phyloP scores from a whole-genome alignment of 2,888 invertebrate genomes.

The Slavum lentiscoides region DNA sequence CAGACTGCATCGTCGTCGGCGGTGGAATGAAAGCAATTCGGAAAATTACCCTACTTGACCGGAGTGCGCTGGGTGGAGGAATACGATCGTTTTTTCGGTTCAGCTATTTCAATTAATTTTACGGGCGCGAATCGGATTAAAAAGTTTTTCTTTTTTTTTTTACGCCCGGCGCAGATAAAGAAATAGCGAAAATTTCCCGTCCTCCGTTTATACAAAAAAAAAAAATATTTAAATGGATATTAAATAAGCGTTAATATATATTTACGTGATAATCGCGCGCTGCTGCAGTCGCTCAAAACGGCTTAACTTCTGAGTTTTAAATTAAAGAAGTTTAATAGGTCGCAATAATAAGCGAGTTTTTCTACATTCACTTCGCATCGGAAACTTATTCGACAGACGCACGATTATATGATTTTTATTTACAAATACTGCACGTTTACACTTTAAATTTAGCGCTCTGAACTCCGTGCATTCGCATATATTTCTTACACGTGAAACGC shows the following conservation, averaged over 20 bases:
- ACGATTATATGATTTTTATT: too few species aligned
- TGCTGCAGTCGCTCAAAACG: neutral
- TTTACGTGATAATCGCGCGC: constrained; percentile 17
- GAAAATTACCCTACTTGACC: constrained; percentile 52
- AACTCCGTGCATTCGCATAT: too few species aligned
- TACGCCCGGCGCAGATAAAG: constrained; percentile 39
- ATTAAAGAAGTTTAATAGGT: constrained; percentile 33
- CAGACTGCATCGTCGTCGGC: neutral
- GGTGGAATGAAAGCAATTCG: constrained; percentile 36
- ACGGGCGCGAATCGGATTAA: constrained; percentile 45
- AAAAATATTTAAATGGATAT: constrained; percentile 36
- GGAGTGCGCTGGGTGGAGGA: constrained; percentile 23
- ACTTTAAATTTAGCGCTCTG: too few species aligned
- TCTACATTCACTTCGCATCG: neutral
- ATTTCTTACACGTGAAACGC: too few species aligned
- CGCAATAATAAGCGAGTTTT: neutral
- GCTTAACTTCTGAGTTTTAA: constrained; percentile 39
- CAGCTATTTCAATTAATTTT: constrained; percentile 52
- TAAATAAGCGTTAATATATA: constrained; percentile 4
- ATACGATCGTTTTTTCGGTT: constrained; percentile 50
- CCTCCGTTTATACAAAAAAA: constrained; percentile 24
- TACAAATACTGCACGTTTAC: too few species aligned
- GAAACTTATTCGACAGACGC: too few species aligned
- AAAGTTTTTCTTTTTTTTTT: constrained; percentile 35
- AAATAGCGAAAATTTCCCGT: constrained; percentile 28